Percentiles rank a stretch among this genome's conserved stretches.
These are phyloP conservation scores for Cephalotes varians DNA, from an alignment of 2,888 invertebrate species.

Conservation along the genomic window DNA sequence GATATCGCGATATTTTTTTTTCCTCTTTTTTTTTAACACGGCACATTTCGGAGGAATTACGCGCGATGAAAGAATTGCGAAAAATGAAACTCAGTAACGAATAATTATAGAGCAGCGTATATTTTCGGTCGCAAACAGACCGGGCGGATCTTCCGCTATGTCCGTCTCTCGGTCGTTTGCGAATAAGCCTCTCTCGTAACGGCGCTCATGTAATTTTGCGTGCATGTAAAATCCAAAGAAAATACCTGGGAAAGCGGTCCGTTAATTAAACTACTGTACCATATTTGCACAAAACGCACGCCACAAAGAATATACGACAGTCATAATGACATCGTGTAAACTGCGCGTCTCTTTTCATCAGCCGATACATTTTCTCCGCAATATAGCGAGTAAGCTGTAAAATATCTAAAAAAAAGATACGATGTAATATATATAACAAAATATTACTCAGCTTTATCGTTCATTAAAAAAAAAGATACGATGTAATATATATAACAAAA, in stretches of 20 bases:
- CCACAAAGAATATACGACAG: slow-evolving; percentile 39
- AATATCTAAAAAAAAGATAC: background rate
- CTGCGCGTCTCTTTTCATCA: slow-evolving; percentile 34
- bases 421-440: background rate
- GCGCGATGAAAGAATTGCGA: slow-evolving; percentile 19
- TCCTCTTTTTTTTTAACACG: background rate
- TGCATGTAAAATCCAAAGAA: slow-evolving; percentile 61
- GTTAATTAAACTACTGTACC: slow-evolving; percentile 59
- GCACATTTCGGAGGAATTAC: slow-evolving; percentile 10
- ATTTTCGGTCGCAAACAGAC: slow-evolving; percentile 42
- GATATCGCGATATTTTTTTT: slow-evolving; percentile 10
- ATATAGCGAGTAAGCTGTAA: background rate
- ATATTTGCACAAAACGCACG: slow-evolving; percentile 54
- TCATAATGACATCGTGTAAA: slow-evolving; percentile 31
- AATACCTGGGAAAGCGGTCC: slow-evolving; percentile 38
- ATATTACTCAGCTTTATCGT: slow-evolving; percentile 13
- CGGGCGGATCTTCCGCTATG: slow-evolving; percentile 21
- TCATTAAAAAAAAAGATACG: background rate
- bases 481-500: background rate
- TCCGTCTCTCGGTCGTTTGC: slow-evolving; percentile 50
- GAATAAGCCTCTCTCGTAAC: slow-evolving; percentile 66
- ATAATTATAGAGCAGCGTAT: slow-evolving; percentile 23
- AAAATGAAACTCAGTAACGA: slow-evolving; percentile 14
- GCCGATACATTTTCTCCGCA: slow-evolving; percentile 16
- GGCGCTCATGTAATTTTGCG: slow-evolving; percentile 61